Conservation (phyloP, 2,797 vertebrate species). For the Ataeniobius toweri region DNA sequence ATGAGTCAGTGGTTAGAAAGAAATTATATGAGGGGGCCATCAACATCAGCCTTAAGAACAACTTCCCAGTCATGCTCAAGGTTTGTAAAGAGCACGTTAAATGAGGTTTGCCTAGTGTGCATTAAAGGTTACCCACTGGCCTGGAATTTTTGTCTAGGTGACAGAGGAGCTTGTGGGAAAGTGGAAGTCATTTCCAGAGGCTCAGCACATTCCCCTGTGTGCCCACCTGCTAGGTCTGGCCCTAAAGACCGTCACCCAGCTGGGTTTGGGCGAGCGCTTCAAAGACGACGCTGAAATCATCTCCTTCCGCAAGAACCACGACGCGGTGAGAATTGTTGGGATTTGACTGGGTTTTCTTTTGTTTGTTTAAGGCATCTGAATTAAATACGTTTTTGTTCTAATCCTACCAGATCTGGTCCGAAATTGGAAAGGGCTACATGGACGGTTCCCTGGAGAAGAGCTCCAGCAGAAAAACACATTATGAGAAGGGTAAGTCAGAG, state of each 20-base stretch:
- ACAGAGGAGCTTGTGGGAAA: conserved; percentile 91
- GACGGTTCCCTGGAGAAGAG: conserved; percentile 95
- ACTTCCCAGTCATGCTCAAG: conserved; percentile 87
- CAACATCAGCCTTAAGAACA: conserved; percentile 84
- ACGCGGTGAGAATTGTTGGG: conserved; percentile 82
- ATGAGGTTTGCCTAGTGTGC: background rate
- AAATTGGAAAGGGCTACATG: conserved; percentile 94
- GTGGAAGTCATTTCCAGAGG: conserved; percentile 88
- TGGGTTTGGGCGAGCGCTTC: conserved; percentile 89
- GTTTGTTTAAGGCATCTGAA: background rate
- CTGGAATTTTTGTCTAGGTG: conserved; percentile 72
- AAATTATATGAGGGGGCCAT: conserved; percentile 88
- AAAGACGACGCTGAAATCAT: conserved; percentile 87
- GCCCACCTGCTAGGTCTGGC: conserved; percentile 92
- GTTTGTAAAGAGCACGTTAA: conserved; percentile 60
- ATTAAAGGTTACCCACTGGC: background rate
- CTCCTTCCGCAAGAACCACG: conserved; percentile 91
- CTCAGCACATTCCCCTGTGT: conserved; percentile 91
- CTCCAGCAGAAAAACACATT: conserved; percentile 87
- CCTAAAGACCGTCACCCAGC: conserved; percentile 92
- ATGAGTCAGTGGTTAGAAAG: conserved; percentile 84
- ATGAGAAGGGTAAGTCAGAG: conserved; percentile 83
- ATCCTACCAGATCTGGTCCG: conserved; percentile 90
- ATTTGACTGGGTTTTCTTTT: background rate
- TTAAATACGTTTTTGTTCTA: background rate